phyloP scores from a whole-genome alignment of 2,113 vertebrate genomes.

The Siniperca chuatsi region DNA sequence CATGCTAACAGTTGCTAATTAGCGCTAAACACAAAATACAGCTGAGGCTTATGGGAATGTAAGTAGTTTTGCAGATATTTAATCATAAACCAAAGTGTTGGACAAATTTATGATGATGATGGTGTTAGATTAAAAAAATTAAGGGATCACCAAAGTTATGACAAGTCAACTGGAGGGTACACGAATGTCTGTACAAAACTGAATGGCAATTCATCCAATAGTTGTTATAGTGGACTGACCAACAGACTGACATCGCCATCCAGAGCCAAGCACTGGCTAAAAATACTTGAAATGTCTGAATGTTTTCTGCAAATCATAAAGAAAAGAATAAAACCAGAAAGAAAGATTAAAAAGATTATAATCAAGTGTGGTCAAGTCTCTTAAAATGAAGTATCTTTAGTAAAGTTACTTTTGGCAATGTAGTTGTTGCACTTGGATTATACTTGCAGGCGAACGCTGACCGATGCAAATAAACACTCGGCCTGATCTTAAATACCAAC shows the following conservation, averaged over 20 bases:
- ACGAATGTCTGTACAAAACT: neutral
- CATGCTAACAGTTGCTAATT: neutral
- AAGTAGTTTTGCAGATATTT: too few species aligned
- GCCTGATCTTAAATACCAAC: conserved; percentile 17
- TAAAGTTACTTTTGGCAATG: conserved; percentile 44
- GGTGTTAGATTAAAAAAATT: too few species aligned
- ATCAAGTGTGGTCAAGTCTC: conserved; percentile 13
- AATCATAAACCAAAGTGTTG: too few species aligned
- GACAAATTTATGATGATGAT: too few species aligned
- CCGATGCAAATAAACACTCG: conserved; percentile 40
- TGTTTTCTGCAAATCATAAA: neutral
- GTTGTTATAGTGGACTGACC: neutral
- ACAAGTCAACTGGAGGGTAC: neutral
- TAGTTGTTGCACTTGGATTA: conserved; percentile 46
- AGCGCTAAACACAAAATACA: neutral
- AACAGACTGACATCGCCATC: neutral
- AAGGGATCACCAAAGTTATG: too few species aligned
- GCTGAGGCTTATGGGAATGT: too few species aligned
- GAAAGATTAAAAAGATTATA: neutral
- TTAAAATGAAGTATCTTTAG: neutral
- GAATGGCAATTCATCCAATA: neutral
- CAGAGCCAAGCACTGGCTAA: neutral
- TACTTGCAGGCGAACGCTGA: neutral
- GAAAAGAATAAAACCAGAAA: neutral
- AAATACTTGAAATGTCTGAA: neutral